Conservation (phyloP, 2,888 invertebrate genomes). For the Anodontia alba region DNA sequence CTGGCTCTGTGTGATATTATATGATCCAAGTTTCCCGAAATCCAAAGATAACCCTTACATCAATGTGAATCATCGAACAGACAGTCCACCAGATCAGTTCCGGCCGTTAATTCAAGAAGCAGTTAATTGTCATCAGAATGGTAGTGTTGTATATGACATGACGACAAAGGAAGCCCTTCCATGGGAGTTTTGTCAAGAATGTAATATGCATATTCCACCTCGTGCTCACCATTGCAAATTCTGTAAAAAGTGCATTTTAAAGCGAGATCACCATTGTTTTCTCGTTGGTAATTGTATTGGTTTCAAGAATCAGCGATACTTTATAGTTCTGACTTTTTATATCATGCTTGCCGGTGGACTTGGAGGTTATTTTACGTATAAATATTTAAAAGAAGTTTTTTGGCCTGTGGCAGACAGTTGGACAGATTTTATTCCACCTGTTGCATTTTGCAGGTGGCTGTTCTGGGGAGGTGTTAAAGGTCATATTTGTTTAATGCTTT, state of each 20-base stretch:
- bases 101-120: conserved; percentile 43
- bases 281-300: conserved; percentile 78
- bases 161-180: conserved; percentile 62
- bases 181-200: conserved; percentile 71
- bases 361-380: conserved; percentile 61
- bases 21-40: conserved; percentile 58
- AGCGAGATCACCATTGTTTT: conserved; percentile 81
- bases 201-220: conserved; percentile 72
- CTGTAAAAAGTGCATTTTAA: conserved; percentile 78
- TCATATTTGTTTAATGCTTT: conserved; percentile 59
- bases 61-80: conserved; percentile 31
- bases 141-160: conserved; percentile 52
- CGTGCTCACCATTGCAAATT: conserved; percentile 76
- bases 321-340: conserved; percentile 72
- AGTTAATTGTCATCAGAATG: conserved; percentile 34
- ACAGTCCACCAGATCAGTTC: conserved; percentile 59
- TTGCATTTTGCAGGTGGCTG: conserved; percentile 55
- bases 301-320: conserved; percentile 78
- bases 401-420: conserved; percentile 51
- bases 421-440: conserved; percentile 64
- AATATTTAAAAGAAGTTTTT: conserved; percentile 61
- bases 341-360: conserved; percentile 58
- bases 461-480: conserved; percentile 49
- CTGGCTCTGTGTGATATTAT: conserved; percentile 71
- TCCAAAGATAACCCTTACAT: conserved; percentile 55